Evolutionary conservation across 2,888 invertebrate genomes (phyloP), one percentile per base, ranked within the genome.

Genomic region (Aspidiotus destructor): DNA sequence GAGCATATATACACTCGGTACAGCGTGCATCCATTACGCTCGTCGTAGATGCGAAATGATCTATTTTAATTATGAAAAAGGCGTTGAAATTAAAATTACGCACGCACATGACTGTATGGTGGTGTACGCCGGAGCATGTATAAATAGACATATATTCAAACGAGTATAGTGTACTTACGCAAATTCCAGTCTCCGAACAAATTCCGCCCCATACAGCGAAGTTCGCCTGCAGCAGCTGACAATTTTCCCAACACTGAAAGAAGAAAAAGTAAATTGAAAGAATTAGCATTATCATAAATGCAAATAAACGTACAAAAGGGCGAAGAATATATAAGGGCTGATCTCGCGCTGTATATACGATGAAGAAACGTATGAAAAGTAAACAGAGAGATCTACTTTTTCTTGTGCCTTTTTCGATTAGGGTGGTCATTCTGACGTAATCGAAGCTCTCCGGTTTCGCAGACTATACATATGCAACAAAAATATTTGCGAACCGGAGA

Each of bases 211-310:
- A 70, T 53, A 68, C 62, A 5, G 68, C 61, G 44, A 28, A 65
- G 52, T 69, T 69, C 41, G 62, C 61, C 44, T 69, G 68, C 58
- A 70, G 42, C 28, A 62, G 60, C 54, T 71, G 69, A 62, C 71
- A 70, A 57, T 71, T 65, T 16, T 70, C 67, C 71, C 69, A 70
- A 16, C 71, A 70, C 71, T 70, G 67, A 3, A 70, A 69, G 60
- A 61, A 28, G 53, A 15, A 55, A 65, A 54, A 60, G 40, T 13
- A 16, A 40, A 28, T 9, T 10, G 11, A n/a, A 11, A n/a, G 48
- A 48, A 48, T 48, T 48, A 48, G 48, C 48, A 48, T 48, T 48
- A 13, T 48, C 48, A n/a, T 48, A n/a, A 28, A 28, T 28, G 28
- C 28, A 28, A 28, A 28, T 28, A 28, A 28, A 28, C 28, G 28